These are phyloP conservation scores for Brotula barbata DNA, from an alignment of 2,797 vertebrate genomes.

Conservation along the genomic window DNA sequence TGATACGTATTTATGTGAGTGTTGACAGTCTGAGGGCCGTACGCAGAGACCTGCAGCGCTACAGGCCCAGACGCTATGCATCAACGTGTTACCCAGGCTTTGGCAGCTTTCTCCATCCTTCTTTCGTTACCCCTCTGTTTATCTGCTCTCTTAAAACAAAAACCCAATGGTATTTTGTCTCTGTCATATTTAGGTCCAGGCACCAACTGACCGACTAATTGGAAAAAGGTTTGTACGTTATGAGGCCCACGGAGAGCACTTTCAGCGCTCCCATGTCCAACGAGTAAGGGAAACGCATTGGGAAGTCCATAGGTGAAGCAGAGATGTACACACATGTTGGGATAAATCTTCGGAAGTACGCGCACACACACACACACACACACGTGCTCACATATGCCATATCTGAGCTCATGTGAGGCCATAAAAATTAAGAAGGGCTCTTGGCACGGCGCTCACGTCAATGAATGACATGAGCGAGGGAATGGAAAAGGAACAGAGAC, in stretches of 20 bases:
- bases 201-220: constrained; percentile 58
- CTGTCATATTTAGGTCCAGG: constrained; percentile 66
- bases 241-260: constrained; percentile 60
- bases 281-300: constrained; percentile 45
- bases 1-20: constrained; percentile 32
- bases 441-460: constrained; percentile 40
- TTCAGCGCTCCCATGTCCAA: constrained; percentile 63
- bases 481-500: constrained; percentile 46
- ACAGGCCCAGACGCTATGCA: constrained; percentile 46
- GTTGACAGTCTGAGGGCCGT: constrained; percentile 49
- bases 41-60: constrained; percentile 40
- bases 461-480: constrained; percentile 55
- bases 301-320: constrained; percentile 55
- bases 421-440: constrained; percentile 41
- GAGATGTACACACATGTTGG: constrained; percentile 28
- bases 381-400: constrained; percentile 21
- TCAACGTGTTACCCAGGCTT: constrained; percentile 49
- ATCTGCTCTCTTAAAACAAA: constrained; percentile 43
- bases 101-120: constrained; percentile 43
- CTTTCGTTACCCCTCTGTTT: constrained; percentile 12
- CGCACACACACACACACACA: constrained; percentile 9
- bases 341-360: constrained; percentile 11
- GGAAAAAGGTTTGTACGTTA: constrained; percentile 70
- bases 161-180: constrained; percentile 67
- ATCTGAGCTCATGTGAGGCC: constrained; percentile 20